Evolutionary conservation across 2,797 vertebrate genomes (phyloP).

Genomic region (Masticophis lateralis): DNA sequence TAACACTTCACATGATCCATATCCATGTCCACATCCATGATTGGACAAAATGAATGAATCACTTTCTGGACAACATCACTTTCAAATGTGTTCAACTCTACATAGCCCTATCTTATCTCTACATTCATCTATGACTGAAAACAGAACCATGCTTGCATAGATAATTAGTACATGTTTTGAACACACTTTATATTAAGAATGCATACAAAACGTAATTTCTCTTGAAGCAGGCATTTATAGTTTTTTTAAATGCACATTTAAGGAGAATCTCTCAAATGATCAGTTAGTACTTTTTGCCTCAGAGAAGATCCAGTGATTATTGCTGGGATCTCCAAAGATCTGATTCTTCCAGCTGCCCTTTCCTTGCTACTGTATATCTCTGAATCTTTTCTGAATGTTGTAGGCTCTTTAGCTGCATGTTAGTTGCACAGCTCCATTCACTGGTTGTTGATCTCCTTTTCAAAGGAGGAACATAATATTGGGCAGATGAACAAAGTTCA

Average conservation of each 20-base stretch:
- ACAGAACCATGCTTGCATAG: background rate
- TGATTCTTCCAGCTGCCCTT: background rate
- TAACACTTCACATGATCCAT: too few relatives aligned
- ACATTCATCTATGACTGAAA: background rate
- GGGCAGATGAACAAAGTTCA: slow-evolving; percentile 16
- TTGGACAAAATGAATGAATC: background rate
- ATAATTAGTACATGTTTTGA: background rate
- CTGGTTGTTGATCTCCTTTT: background rate
- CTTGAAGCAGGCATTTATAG: background rate
- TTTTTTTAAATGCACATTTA: background rate
- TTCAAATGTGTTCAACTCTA: background rate
- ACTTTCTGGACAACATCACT: background rate
- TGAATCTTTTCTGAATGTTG: background rate
- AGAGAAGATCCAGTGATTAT: background rate
- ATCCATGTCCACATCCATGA: background rate
- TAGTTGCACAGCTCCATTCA: background rate
- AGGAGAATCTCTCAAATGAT: background rate
- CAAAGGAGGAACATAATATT: rapidly evolving
- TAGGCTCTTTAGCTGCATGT: background rate
- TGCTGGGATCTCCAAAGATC: background rate
- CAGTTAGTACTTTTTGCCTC: background rate
- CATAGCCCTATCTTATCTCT: background rate
- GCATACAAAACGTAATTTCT: background rate
- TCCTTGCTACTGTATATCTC: background rate
- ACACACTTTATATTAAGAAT: background rate